Conservation (phyloP, 2,888 invertebrate species). For the Ochropacha duplaris region DNA sequence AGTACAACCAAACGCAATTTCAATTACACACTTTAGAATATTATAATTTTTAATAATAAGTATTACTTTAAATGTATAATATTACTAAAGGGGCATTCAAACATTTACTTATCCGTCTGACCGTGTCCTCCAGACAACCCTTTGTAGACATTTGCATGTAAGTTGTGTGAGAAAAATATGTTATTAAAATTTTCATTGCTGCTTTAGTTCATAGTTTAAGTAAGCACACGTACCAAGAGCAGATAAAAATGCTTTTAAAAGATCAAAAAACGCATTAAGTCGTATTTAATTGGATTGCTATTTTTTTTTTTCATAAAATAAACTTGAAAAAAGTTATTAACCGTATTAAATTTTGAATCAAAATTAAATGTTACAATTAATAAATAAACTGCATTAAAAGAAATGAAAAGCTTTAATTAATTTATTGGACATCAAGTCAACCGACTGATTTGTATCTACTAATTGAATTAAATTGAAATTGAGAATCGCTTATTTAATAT, state of each 20-base stretch:
- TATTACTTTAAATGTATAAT: neutral
- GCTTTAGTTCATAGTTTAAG: neutral
- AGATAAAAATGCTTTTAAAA: neutral
- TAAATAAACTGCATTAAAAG: neutral
- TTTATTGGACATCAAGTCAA: conserved; percentile 30
- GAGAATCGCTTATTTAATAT: conserved; percentile 38
- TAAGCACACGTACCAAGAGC: neutral
- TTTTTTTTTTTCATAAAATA: no score
- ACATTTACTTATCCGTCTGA: neutral
- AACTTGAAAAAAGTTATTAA: no score
- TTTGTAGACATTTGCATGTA: neutral
- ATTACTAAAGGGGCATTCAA: neutral
- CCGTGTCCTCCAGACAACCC: neutral
- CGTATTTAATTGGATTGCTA: neutral
- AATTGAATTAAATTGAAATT: conserved; percentile 47
- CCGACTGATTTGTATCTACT: conserved; percentile 46
- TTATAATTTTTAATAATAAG: neutral
- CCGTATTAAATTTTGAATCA: neutral
- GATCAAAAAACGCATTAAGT: neutral
- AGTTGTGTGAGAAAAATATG: neutral
- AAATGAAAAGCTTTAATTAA: conserved; percentile 6
- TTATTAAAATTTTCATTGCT: neutral
- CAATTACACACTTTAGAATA: no score
- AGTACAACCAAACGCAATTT: no score
- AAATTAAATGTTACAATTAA: neutral